These are phyloP conservation scores for Nephrotoma appendiculata DNA, from an alignment of 2,888 invertebrate species.

Conservation along the genomic window DNA sequence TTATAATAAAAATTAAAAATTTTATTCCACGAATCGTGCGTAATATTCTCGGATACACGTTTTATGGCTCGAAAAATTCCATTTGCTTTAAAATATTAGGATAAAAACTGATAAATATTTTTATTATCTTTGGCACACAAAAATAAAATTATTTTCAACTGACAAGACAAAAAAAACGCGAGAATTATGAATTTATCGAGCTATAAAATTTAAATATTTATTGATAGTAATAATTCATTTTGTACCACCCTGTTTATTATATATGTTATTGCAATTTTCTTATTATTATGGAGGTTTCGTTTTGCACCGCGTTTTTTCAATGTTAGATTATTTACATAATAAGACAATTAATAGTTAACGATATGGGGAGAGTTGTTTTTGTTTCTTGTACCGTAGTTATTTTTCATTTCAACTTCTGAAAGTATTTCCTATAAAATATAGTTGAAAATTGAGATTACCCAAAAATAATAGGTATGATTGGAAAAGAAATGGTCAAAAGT, in stretches of 20 bases:
- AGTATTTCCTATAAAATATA: too few relatives aligned
- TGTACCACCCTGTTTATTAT: constrained; percentile 11
- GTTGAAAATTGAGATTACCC: too few relatives aligned
- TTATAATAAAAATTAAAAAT: not conserved
- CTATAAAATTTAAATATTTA: constrained; percentile 21
- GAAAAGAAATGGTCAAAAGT: too few relatives aligned
- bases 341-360: not conserved
- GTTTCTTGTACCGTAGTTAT: too few relatives aligned
- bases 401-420: too few relatives aligned
- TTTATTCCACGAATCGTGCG: not conserved
- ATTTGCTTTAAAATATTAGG: too few relatives aligned
- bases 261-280: not conserved
- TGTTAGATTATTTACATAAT: not conserved
- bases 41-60: not conserved
- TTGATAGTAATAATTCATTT: constrained; percentile 19
- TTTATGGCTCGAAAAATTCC: not conserved
- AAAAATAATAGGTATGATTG: too few relatives aligned
- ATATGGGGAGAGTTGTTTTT: too few relatives aligned
- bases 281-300: not conserved
- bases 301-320: not conserved
- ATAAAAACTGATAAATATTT: not conserved
- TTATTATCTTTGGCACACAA: not conserved
- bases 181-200: constrained; percentile 16
- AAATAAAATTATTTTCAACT: not conserved
- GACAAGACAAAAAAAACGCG: not conserved